These are phyloP conservation scores for Sicus ferrugineus DNA, from an alignment of 2,888 invertebrate genomes.

Conservation along the genomic window DNA sequence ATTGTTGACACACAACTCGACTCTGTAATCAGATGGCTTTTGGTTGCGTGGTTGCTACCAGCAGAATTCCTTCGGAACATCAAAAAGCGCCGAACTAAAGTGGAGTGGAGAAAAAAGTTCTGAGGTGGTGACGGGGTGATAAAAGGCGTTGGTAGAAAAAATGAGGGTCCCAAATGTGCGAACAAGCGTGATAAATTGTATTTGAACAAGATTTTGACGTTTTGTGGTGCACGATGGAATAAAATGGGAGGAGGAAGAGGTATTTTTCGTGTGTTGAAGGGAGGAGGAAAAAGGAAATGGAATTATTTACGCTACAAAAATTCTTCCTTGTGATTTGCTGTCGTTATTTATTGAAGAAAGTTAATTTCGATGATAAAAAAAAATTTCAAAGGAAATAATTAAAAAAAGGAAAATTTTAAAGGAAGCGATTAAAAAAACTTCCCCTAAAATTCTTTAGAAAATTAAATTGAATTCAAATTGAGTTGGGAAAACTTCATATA, in stretches of 20 bases:
- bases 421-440: too few species aligned
- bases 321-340: too few species aligned
- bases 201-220: slow-evolving; percentile 1
- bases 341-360: too few species aligned
- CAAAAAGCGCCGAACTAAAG: neutral
- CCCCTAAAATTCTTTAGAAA: too few species aligned
- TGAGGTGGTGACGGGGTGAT: neutral
- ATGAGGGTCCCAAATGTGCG: neutral
- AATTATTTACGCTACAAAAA: neutral
- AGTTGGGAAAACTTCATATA: neutral
- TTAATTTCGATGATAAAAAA: neutral
- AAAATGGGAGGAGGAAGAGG: neutral
- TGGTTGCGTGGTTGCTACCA: too few species aligned
- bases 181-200: neutral
- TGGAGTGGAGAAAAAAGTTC: neutral
- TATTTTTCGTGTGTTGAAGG: neutral
- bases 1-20: too few species aligned
- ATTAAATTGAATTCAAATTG: neutral
- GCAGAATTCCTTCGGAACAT: too few species aligned
- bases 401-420: too few species aligned
- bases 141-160: neutral
- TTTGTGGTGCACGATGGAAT: neutral
- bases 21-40: too few species aligned
- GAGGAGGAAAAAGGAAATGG: neutral
- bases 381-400: neutral